Percentiles rank a stretch among this genome's conserved stretches.
These are phyloP conservation scores for Mormyrus iriodes DNA, from an alignment of 2,113 vertebrate genomes.

Conservation along the genomic window DNA sequence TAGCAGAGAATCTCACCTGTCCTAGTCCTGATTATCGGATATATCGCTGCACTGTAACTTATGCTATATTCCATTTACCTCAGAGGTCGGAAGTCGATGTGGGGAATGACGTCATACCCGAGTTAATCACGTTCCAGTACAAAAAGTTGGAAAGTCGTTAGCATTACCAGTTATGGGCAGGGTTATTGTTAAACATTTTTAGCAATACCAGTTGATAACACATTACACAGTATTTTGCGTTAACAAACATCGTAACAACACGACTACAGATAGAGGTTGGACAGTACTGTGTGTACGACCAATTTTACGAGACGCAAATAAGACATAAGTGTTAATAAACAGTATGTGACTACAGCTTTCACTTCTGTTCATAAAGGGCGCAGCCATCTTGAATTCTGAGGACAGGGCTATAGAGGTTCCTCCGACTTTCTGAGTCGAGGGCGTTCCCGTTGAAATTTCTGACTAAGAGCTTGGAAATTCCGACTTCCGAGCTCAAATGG, in stretches of 20 bases:
- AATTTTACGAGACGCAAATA: too few species aligned
- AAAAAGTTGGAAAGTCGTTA: neutral
- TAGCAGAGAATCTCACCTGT: neutral
- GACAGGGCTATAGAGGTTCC: neutral
- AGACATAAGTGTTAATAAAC: neutral
- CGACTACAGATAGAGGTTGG: neutral
- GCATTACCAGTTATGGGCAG: neutral
- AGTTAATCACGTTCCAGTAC: neutral
- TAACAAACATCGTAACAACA: neutral
- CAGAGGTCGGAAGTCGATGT: neutral
- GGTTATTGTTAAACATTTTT: neutral
- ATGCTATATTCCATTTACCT: neutral
- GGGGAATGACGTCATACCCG: neutral
- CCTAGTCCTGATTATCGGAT: neutral
- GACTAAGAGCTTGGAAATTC: neutral
- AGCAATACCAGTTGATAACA: neutral
- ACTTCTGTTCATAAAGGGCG: neutral
- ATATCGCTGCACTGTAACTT: slow-evolving; percentile 13
- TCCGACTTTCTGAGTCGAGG: neutral
- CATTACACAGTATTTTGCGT: too few species aligned
- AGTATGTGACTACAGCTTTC: neutral
- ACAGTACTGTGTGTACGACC: neutral
- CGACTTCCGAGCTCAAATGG: neutral
- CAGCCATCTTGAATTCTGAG: neutral
- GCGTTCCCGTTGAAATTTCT: neutral